phyloP scores from a whole-genome alignment of 2,113 vertebrate species.

The Eidolon helvum region DNA sequence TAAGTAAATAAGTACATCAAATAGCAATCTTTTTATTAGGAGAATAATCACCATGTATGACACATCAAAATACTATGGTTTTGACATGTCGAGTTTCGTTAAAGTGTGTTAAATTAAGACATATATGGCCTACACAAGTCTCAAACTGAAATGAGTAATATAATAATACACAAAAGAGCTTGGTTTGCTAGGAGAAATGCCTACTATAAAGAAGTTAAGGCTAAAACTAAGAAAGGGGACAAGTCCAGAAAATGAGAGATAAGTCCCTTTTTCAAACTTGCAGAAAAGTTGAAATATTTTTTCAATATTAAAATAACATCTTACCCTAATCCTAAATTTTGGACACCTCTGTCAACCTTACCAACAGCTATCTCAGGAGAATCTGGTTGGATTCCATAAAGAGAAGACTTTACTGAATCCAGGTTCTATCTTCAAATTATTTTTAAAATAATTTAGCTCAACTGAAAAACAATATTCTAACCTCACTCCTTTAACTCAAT shows the following conservation, averaged over 20 bases:
- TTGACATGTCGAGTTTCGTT: background rate
- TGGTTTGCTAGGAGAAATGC: background rate
- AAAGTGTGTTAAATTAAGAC: background rate
- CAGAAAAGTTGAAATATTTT: background rate
- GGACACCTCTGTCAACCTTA: background rate
- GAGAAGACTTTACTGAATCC: background rate
- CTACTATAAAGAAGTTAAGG: conserved; percentile 12
- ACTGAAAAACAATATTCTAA: background rate
- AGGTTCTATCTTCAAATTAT: background rate
- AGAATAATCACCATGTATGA: background rate
- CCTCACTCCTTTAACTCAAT: background rate
- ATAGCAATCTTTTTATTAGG: background rate
- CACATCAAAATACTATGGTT: background rate
- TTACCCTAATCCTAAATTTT: background rate
- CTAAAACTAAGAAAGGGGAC: background rate
- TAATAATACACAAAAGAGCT: background rate
- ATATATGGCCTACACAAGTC: background rate
- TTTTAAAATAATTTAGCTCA: conserved; percentile 15
- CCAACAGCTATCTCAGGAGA: background rate
- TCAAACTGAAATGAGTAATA: background rate
- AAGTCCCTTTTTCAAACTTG: background rate
- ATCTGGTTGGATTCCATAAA: background rate
- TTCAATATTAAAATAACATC: background rate
- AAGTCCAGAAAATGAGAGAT: background rate
- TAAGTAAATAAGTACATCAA: conserved; percentile 13